phyloP scores from a whole-genome alignment of 2,888 invertebrate species.

The Mimumesa dahlbomi region DNA sequence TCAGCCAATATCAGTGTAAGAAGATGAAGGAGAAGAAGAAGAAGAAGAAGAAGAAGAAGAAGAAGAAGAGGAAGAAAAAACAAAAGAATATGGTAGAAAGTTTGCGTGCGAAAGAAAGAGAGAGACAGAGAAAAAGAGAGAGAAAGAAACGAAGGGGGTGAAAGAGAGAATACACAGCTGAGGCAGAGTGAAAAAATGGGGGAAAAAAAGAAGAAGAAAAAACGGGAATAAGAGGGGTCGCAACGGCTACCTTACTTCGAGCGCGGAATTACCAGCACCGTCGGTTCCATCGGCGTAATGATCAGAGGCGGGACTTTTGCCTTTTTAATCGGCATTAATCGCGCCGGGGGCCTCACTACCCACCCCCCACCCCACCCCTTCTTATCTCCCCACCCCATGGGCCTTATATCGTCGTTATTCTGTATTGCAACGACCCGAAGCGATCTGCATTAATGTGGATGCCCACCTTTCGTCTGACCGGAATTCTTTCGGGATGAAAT shows the following conservation, averaged over 20 bases:
- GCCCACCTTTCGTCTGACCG: conserved; percentile 44
- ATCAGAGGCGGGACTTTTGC: conserved; percentile 69
- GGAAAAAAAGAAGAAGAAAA: conserved; percentile 12
- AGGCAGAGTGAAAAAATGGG: conserved; percentile 7
- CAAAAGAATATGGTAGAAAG: no score
- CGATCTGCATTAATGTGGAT: conserved; percentile 58
- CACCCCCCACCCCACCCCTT: conserved; percentile 8
- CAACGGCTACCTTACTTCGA: conserved; percentile 72
- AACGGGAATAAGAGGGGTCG: conserved; percentile 38
- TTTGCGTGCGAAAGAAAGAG: not conserved
- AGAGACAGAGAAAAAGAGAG: conserved; percentile 9
- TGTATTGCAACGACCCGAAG: conserved; percentile 43
- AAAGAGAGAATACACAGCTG: conserved; percentile 29
- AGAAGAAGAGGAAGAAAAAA: not conserved
- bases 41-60: not conserved
- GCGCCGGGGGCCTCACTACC: conserved; percentile 57
- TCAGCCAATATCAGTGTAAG: conserved; percentile 26
- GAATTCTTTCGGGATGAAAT: conserved; percentile 43
- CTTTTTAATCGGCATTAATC: conserved; percentile 74
- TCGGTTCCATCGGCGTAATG: conserved; percentile 62
- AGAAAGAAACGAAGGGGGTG: conserved; percentile 25
- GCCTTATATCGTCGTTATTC: conserved; percentile 30
- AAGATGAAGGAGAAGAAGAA: not conserved
- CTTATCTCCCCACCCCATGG: conserved; percentile 21
- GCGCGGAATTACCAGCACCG: conserved; percentile 67